Percentiles rank a stretch among this genome's conserved stretches.
Evolutionary conservation across 2,797 vertebrate species (phyloP).

Genomic region (Scolopax rusticola): DNA sequence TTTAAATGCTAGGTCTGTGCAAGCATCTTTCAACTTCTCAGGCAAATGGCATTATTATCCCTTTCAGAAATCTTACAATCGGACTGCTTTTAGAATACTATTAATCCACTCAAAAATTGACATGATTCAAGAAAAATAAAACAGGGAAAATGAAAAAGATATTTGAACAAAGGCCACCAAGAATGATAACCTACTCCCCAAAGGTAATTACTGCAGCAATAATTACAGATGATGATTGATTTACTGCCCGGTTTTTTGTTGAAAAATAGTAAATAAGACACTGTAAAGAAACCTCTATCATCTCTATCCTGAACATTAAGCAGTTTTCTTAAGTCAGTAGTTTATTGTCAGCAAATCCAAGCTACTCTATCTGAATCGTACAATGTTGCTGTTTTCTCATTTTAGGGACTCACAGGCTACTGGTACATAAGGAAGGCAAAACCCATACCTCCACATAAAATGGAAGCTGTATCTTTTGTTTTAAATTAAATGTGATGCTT

Average conservation of each 20-base stretch:
- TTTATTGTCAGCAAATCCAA: slow-evolving; percentile 55
- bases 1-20: neutral
- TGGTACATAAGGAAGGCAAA: slow-evolving; percentile 15
- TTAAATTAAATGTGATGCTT: slow-evolving; percentile 62
- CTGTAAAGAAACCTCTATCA: slow-evolving; percentile 53
- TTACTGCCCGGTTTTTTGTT: slow-evolving; percentile 60
- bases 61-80: slow-evolving; percentile 26
- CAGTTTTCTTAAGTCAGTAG: slow-evolving; percentile 61
- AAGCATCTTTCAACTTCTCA: slow-evolving; percentile 46
- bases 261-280: slow-evolving; percentile 63
- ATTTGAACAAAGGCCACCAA: slow-evolving; percentile 60
- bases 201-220: slow-evolving; percentile 62
- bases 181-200: slow-evolving; percentile 56
- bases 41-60: slow-evolving; percentile 28
- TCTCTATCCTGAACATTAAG: slow-evolving; percentile 21
- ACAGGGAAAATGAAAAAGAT: slow-evolving; percentile 31
- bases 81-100: slow-evolving; percentile 34
- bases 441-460: slow-evolving; percentile 62
- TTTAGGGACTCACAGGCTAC: slow-evolving; percentile 39
- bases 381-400: slow-evolving; percentile 22
- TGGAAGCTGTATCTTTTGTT: slow-evolving; percentile 67
- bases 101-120: slow-evolving; percentile 46
- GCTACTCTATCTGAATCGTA: slow-evolving; percentile 45
- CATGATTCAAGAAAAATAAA: slow-evolving; percentile 47
- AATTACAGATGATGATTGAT: slow-evolving; percentile 65